Base-by-base conservation (phyloP, 1,140 invertebrate genomes). In the Conus ventricosus region DNA sequence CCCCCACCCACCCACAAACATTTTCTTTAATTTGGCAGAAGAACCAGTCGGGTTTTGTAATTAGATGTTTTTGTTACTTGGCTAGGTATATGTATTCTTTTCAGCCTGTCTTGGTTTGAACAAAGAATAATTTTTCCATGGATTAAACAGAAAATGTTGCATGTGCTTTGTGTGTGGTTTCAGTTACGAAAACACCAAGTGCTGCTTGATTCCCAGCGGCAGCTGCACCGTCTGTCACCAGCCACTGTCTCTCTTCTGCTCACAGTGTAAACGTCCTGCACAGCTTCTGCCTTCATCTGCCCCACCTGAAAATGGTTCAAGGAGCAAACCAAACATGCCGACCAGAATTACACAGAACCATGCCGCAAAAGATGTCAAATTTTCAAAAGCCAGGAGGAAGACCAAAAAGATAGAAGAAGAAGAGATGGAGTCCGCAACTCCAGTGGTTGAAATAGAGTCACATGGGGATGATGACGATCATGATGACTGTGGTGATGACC, bases 161-260 rank as follows among this genome's bases (percentile, higher is more conserved):
- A 39, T 39, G 39, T 39, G 39, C 3, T 39, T 39, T 39, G 39
- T 39, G 39, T 55, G 13, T 83, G 10, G 4, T 84, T 84, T 25
- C 82, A 84, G 82, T 17, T 84, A 84, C 39, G 55, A 84, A 27
- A 84, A 54, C 17, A 84, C 82, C 82, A 84, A 84, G 27, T 6
- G 6, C n/a, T 27, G 4, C n/a, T 5, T 81, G 39, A 11, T 67
- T 63, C 55, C 54, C 82, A 60, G 25, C 10, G 23, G 20, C 17
- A 27, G 27, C 27, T 84, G 82, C 57, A 63, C 20, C 27, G 57
- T 63, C 5, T 84, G 82, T 17, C 55, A 84, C 82, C 55, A 60
- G 54, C 57, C 82, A 5, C 57, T 84, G 54, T 39, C 82, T 27
- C 55, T 84, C n/a, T 60, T 63, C 82, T 84, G 82, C 27, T 11